A percentile compares a stretch with the other conserved stretches of the same genome.
phyloP scores from a whole-genome alignment of 1,140 invertebrate genomes.

The Drosophila leontia region DNA sequence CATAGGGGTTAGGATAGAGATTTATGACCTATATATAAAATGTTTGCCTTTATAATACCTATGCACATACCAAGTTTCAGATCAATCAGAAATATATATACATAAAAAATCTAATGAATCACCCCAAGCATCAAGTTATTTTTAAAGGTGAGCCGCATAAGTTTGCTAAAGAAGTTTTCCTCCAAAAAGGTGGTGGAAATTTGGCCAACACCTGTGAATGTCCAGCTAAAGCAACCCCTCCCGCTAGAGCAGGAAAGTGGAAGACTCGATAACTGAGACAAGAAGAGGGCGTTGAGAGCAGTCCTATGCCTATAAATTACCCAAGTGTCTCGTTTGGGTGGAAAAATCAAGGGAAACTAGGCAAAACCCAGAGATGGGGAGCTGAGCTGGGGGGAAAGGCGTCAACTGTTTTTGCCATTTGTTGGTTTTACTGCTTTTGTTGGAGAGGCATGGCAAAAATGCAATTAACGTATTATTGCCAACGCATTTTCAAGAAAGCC shows the following conservation, averaged over 20 bases:
- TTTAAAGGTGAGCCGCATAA: neutral
- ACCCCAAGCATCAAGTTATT: neutral
- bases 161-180: neutral
- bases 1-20: neutral
- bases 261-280: neutral
- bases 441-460: conserved; percentile 22
- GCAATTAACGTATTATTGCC: conserved; percentile 34
- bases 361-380: neutral
- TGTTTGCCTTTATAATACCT: neutral
- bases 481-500: conserved; percentile 39
- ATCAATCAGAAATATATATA: neutral
- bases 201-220: conserved; percentile 21
- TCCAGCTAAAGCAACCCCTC: neutral
- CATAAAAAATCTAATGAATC: neutral
- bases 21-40: neutral
- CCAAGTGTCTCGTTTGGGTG: conserved; percentile 36
- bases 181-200: conserved; percentile 6
- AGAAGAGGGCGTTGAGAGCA: conserved; percentile 27
- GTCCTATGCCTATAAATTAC: conserved; percentile 54
- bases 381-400: conserved; percentile 8
- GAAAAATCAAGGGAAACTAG: neutral
- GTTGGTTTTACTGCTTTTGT: conserved; percentile 10
- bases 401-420: conserved; percentile 16
- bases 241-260: too few relatives aligned
- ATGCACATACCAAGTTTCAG: neutral